phyloP scores from a whole-genome alignment of 2,888 invertebrate genomes.

The Hoplodrina ambigua region DNA sequence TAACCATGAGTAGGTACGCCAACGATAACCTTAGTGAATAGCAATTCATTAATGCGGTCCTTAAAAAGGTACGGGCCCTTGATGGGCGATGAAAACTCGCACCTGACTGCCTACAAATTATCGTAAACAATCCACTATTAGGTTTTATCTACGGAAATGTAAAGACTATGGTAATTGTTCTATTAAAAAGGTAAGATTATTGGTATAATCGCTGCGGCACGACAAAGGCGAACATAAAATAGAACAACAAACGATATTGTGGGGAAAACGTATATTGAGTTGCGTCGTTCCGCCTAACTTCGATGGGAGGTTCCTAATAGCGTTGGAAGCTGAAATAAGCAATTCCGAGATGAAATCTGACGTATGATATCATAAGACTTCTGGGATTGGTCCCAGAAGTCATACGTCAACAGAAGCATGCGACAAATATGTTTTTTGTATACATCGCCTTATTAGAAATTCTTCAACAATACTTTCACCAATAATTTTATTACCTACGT shows the following conservation, averaged over 20 bases:
- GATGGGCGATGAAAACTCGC: constrained; percentile 8
- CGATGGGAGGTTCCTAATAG: constrained; percentile 44
- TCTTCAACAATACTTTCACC: not conserved
- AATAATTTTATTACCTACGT: not conserved
- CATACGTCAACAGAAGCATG: not conserved
- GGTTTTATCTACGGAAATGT: constrained; percentile 19
- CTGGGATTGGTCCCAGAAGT: not conserved
- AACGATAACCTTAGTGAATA: not conserved
- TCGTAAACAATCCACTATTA: constrained; percentile 26
- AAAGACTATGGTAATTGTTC: constrained; percentile 30
- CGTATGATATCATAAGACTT: constrained; percentile 39
- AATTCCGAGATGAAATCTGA: constrained; percentile 46
- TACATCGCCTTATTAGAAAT: not conserved
- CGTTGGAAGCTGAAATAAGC: constrained; percentile 52
- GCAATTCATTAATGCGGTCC: not conserved
- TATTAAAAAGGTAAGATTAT: constrained; percentile 51
- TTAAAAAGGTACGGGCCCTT: constrained; percentile 10
- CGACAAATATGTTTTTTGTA: constrained; percentile 3
- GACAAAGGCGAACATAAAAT: constrained; percentile 44
- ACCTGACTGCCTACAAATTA: not conserved
- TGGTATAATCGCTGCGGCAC: constrained; percentile 44
- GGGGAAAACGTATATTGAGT: constrained; percentile 44
- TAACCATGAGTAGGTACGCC: not conserved
- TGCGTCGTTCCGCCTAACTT: constrained; percentile 48
- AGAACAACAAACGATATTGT: constrained; percentile 50